Conservation (phyloP, 2,113 vertebrate genomes). For the Bujurquina vittata region DNA sequence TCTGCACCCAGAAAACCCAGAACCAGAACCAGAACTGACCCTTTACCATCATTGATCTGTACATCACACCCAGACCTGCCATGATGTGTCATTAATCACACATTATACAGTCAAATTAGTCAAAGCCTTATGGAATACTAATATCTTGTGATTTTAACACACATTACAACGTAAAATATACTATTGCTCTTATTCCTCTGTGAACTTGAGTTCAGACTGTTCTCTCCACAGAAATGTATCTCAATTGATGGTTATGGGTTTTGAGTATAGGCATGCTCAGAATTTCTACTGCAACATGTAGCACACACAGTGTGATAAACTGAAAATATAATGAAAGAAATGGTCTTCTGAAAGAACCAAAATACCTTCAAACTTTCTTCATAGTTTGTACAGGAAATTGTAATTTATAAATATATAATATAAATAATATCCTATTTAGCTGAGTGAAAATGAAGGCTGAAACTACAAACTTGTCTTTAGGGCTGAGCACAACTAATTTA, state of each 20-base stretch:
- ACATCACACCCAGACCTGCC: too few relatives aligned
- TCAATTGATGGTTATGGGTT: neutral
- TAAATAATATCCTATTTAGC: accelerated
- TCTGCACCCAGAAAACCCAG: too few relatives aligned
- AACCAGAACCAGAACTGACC: too few relatives aligned
- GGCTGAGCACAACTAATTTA: neutral
- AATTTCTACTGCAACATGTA: neutral
- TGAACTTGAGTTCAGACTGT: neutral
- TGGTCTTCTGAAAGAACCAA: too few relatives aligned
- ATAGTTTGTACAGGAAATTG: neutral
- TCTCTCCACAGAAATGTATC: neutral
- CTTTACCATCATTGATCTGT: too few relatives aligned
- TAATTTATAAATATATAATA: neutral
- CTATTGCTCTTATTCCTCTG: neutral
- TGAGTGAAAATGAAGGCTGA: neutral
- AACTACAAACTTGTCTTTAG: neutral
- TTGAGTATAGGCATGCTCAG: neutral
- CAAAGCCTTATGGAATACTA: neutral
- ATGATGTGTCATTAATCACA: too few relatives aligned
- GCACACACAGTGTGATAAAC: neutral
- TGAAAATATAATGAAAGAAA: neutral
- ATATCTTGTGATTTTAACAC: neutral
- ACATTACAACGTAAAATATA: neutral
- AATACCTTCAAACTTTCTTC: neutral
- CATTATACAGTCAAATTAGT: neutral